phyloP scores from a whole-genome alignment of 2,888 invertebrate genomes.

The Tortrix viridana region DNA sequence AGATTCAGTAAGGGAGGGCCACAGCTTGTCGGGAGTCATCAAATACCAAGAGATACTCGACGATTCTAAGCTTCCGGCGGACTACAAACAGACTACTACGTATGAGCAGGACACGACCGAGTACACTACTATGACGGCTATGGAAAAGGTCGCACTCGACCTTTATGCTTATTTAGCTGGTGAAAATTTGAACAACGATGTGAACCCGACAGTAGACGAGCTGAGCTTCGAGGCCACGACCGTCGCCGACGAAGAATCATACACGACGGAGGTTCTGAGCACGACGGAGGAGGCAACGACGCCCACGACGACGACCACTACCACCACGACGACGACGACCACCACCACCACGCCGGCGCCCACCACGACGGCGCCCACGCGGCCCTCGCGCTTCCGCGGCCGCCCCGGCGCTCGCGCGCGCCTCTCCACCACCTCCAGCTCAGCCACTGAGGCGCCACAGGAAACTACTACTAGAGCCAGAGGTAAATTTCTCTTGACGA shows the following conservation, averaged over 20 bases:
- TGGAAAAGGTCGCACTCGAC: constrained; percentile 93
- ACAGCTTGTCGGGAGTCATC: constrained; percentile 69
- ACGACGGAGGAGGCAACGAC: constrained; percentile 81
- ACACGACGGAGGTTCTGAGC: constrained; percentile 75
- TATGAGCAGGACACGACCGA: constrained; percentile 82
- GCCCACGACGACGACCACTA: constrained; percentile 74
- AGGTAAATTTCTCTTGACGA: constrained; percentile 59
- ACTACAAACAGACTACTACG: constrained; percentile 71
- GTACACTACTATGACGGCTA: constrained; percentile 87
- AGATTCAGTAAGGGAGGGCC: constrained; percentile 68
- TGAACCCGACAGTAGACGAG: constrained; percentile 67
- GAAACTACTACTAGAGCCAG: constrained; percentile 78
- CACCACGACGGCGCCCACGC: constrained; percentile 71
- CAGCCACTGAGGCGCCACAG: constrained; percentile 72
- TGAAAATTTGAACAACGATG: constrained; percentile 85
- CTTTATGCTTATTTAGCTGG: constrained; percentile 91
- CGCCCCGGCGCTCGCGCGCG: constrained; percentile 74
- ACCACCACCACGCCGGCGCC: constrained; percentile 82
- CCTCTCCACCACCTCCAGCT: constrained; percentile 67
- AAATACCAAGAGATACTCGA: constrained; percentile 72
- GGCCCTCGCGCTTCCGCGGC: constrained; percentile 75
- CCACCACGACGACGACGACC: constrained; percentile 84
- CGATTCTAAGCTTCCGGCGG: constrained; percentile 72
- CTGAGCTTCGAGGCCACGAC: constrained; percentile 69
- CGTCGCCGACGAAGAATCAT: constrained; percentile 63